Evolutionary conservation across 2,797 vertebrate species (phyloP).

Genomic region (Antennarius maculatus): DNA sequence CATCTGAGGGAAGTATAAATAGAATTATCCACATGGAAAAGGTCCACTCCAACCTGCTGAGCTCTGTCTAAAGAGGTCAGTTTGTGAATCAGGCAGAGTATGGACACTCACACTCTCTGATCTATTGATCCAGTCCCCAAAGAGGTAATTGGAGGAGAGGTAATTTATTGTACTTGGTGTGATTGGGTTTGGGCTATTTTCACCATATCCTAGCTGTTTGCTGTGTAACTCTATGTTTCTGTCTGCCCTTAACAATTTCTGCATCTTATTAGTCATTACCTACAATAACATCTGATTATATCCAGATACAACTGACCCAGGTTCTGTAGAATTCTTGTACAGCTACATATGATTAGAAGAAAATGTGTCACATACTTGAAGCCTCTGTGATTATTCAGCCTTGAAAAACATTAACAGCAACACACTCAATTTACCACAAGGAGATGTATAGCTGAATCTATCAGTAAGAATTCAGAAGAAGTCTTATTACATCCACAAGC

Average conservation of each 20-base stretch:
- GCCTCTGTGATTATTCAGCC: constrained; percentile 18
- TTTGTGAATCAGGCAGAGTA: constrained; percentile 11
- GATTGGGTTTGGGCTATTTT: constrained; percentile 34
- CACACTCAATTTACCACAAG: constrained; percentile 1
- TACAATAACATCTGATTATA: background rate
- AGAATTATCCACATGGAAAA: constrained; percentile 24
- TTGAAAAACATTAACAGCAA: constrained; percentile 6
- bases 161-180: constrained; percentile 54
- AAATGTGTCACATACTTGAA: constrained; percentile 5
- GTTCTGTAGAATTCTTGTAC: background rate
- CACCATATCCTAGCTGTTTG: constrained; percentile 4
- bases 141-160: constrained; percentile 39
- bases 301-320: background rate
- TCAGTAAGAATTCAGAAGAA: constrained; percentile 12
- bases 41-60: constrained; percentile 22
- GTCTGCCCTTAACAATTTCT: background rate
- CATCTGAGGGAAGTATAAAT: constrained; percentile 8
- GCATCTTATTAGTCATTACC: background rate
- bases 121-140: constrained; percentile 59
- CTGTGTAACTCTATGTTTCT: constrained; percentile 7
- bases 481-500: constrained; percentile 28
- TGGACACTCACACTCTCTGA: constrained; percentile 25
- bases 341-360: background rate
- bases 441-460: constrained; percentile 2
- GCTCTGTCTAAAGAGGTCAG: constrained; percentile 45